These are phyloP conservation scores for Chymomyza costata DNA, from an alignment of 1,140 invertebrate species.

Conservation along the genomic window DNA sequence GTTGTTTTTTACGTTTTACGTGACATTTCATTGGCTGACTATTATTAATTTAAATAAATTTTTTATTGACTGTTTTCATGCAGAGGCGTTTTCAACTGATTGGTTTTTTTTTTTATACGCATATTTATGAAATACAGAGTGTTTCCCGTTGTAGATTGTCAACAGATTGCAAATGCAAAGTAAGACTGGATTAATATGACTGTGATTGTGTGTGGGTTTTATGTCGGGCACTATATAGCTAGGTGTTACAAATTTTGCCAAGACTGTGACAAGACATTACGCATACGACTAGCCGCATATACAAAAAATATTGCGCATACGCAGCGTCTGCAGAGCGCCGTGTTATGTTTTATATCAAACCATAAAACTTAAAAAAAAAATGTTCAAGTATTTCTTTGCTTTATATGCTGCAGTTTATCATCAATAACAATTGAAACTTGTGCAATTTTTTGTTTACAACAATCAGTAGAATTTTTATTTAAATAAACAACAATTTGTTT, in stretches of 20 bases:
- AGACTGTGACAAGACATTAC: no score
- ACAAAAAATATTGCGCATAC: constrained; percentile 43
- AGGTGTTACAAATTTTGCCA: no score
- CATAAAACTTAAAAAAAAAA: no score
- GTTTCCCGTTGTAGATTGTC: constrained; percentile 16
- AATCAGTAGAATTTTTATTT: constrained; percentile 4
- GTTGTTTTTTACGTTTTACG: no score
- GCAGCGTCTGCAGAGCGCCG: no score
- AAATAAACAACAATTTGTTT: constrained; percentile 41
- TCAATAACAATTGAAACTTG: constrained; percentile 18
- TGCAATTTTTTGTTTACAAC: constrained; percentile 46
- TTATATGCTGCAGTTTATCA: constrained; percentile 28
- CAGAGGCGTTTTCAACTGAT: no score
- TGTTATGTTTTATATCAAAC: constrained; percentile 30
- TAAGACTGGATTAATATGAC: no score
- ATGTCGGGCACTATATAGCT: no score
- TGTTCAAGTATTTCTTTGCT: no score
- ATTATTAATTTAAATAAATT: constrained; percentile 20
- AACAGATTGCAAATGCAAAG: no score
- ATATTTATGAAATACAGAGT: no score
- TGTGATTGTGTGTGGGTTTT: background rate
- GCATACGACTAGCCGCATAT: constrained; percentile 32
- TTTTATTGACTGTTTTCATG: constrained; percentile 4
- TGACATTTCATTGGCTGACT: background rate
- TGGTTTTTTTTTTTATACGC: no score